phyloP scores from a whole-genome alignment of 2,113 vertebrate genomes.

The Alethe diademata region DNA sequence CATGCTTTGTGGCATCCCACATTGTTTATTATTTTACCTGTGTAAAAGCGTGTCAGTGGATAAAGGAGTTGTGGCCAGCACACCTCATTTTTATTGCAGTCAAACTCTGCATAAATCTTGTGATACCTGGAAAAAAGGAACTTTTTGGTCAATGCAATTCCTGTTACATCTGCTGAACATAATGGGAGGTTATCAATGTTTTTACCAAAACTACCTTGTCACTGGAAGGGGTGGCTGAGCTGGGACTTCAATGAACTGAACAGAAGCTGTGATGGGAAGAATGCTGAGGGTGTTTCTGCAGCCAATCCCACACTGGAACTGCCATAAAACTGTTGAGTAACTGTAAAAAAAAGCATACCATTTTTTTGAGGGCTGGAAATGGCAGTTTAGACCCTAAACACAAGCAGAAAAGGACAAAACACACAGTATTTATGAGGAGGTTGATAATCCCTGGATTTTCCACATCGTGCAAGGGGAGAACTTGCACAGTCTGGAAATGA shows the following conservation, averaged over 20 bases:
- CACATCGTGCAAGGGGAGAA: not conserved
- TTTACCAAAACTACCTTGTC: slow-evolving; percentile 77
- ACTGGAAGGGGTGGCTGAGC: slow-evolving; percentile 67
- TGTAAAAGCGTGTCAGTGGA: slow-evolving; percentile 87
- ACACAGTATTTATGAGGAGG: not conserved
- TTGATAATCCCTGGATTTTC: not conserved
- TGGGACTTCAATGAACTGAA: slow-evolving; percentile 85
- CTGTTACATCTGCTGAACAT: not conserved
- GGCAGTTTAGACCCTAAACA: not conserved
- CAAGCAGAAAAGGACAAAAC: not conserved
- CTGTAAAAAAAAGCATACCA: slow-evolving; percentile 62
- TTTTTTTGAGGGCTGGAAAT: not conserved
- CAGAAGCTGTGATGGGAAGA: slow-evolving; percentile 82
- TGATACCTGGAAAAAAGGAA: slow-evolving; percentile 77
- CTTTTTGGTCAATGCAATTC: not conserved
- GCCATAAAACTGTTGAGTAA: slow-evolving; percentile 78
- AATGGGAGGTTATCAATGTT: accelerated
- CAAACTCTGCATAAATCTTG: slow-evolving; percentile 92
- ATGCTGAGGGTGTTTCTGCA: slow-evolving; percentile 70
- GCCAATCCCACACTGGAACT: slow-evolving; percentile 77
- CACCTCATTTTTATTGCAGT: slow-evolving; percentile 89
- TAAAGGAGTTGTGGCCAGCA: slow-evolving; percentile 93
- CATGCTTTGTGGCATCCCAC: not conserved
- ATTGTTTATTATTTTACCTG: slow-evolving; percentile 70
- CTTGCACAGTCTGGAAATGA: not conserved